These are phyloP conservation scores for Xylocopa sonorina DNA, from an alignment of 1,140 invertebrate species.

Conservation along the genomic window DNA sequence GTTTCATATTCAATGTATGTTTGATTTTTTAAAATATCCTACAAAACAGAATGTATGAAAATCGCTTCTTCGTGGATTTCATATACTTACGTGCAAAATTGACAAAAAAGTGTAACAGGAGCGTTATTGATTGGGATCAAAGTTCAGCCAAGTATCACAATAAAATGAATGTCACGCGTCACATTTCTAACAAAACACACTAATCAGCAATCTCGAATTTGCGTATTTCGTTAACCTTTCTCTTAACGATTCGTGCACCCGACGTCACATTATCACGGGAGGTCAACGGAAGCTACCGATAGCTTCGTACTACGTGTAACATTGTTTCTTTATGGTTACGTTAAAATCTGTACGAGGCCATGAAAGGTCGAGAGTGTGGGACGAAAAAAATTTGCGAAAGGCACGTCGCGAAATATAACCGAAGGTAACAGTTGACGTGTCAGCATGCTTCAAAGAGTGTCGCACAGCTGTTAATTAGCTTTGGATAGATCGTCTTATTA, in stretches of 20 bases:
- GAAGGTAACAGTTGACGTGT: not conserved
- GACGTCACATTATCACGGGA: constrained; percentile 1
- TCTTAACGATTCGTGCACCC: not conserved
- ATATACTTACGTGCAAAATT: no score
- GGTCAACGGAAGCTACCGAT: constrained; percentile 13
- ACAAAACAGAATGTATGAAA: not conserved
- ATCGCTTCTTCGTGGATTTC: no score
- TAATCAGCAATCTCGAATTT: constrained; percentile 9
- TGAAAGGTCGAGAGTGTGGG: not conserved
- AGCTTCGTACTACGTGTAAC: not conserved
- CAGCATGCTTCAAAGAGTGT: no score
- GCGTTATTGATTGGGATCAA: not conserved
- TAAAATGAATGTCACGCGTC: not conserved
- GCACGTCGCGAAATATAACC: constrained; percentile 32
- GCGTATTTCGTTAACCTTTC: constrained; percentile 19
- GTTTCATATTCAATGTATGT: no score
- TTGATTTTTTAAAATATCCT: no score
- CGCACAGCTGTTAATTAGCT: not conserved
- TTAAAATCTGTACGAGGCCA: not conserved
- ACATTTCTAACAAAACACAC: not conserved
- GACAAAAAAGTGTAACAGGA: not conserved
- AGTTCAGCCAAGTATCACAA: not conserved
- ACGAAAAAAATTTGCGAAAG: constrained; percentile 37
- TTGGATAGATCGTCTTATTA: not conserved
- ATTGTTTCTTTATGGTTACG: not conserved